Percentiles rank a stretch among this genome's conserved stretches.
Conservation (phyloP, 2,113 vertebrate species). For the Danionella cerebrum region DNA sequence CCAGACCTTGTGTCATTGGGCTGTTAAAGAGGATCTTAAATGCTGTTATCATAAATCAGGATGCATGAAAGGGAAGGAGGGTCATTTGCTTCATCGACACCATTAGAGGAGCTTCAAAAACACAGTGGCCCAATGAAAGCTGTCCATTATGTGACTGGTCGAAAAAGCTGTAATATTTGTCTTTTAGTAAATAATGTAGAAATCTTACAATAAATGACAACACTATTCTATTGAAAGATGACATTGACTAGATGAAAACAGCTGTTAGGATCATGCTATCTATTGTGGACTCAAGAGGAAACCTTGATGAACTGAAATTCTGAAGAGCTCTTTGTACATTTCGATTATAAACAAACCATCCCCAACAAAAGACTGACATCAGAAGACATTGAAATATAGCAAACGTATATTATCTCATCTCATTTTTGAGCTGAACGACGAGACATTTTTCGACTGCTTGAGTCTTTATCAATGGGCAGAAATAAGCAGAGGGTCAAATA, state of each 20-base stretch:
- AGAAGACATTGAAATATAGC: no score
- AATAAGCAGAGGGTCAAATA: no score
- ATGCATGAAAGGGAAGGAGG: conserved; percentile 25
- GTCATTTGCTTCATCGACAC: conserved; percentile 32
- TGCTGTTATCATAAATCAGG: conserved; percentile 32
- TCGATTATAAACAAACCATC: background rate
- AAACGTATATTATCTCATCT: no score
- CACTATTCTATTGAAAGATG: background rate
- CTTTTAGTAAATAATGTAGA: no score
- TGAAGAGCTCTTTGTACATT: background rate
- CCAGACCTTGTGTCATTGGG: conserved; percentile 27
- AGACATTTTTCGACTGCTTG: no score
- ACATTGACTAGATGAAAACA: no score
- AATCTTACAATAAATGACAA: no score
- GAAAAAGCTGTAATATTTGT: background rate
- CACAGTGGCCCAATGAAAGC: background rate
- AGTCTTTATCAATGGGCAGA: no score
- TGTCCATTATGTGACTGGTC: background rate
- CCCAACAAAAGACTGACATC: no score
- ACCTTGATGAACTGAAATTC: background rate
- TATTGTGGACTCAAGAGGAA: background rate
- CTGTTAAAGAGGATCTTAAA: conserved; percentile 18
- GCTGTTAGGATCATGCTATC: background rate
- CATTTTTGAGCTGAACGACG: no score
- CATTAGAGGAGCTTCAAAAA: conserved; percentile 18